Percentiles rank a stretch among this genome's conserved stretches.
Conservation (phyloP, 37 sponge, comb jelly and placozoan genomes). For the Halichondria panicea region DNA sequence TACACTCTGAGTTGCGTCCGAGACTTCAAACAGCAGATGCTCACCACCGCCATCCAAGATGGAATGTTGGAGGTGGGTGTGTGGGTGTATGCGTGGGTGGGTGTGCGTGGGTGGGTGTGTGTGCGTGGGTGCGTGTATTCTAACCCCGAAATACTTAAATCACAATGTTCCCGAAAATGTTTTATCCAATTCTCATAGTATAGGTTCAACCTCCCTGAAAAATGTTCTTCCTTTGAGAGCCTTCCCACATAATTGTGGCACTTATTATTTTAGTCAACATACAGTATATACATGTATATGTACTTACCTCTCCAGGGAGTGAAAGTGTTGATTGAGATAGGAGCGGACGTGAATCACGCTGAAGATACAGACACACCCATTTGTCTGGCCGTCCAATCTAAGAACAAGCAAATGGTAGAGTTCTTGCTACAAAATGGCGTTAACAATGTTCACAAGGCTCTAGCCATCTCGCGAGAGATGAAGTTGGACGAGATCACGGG, state of each 20-base stretch:
- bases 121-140: too few relatives aligned
- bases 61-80: constrained; percentile 48
- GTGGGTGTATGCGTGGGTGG: too few relatives aligned
- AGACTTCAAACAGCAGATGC: constrained; percentile 66
- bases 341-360: constrained; percentile 64
- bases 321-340: constrained; percentile 55
- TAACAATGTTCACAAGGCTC: constrained; percentile 32
- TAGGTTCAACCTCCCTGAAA: too few relatives aligned
- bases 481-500: constrained; percentile 48
- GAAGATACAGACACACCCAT: constrained; percentile 51
- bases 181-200: too few relatives aligned
- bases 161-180: too few relatives aligned
- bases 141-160: not conserved
- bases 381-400: constrained; percentile 50
- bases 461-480: constrained; percentile 35
- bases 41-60: constrained; percentile 54
- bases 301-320: constrained; percentile 30
- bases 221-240: too few relatives aligned
- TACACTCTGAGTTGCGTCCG: constrained; percentile 41
- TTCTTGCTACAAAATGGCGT: constrained; percentile 40
- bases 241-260: too few relatives aligned
- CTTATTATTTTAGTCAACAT: too few relatives aligned
- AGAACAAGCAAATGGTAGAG: constrained; percentile 50
- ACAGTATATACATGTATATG: too few relatives aligned
- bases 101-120: too few relatives aligned